phyloP scores from a whole-genome alignment of 1,140 invertebrate species.

The Belonocnema kinseyi region DNA sequence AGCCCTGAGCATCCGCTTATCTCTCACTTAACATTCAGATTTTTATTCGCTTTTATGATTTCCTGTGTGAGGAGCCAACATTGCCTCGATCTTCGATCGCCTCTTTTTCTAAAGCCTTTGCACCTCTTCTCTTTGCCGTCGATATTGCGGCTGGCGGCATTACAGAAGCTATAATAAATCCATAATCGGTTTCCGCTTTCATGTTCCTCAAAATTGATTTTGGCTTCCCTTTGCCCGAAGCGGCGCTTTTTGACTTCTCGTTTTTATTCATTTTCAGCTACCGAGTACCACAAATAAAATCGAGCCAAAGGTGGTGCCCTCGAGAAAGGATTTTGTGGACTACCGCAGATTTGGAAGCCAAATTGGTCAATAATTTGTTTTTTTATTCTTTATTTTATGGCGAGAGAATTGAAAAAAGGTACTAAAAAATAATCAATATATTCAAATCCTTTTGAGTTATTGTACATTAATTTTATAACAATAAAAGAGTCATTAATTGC shows the following conservation, averaged over 20 bases:
- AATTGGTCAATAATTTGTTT: too few relatives aligned
- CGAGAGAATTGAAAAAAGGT: too few relatives aligned
- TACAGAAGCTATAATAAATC: conserved; percentile 46
- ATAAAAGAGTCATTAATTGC: too few relatives aligned
- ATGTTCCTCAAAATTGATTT: conserved; percentile 7
- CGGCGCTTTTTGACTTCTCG: conserved; percentile 28
- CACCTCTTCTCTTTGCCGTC: conserved; percentile 40
- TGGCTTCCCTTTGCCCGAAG: not conserved
- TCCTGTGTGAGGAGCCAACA: conserved; percentile 51
- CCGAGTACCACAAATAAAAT: conserved; percentile 7
- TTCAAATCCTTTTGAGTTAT: too few relatives aligned
- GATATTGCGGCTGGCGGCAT: conserved; percentile 52
- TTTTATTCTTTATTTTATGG: too few relatives aligned
- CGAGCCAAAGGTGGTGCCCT: too few relatives aligned
- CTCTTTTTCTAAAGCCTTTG: conserved; percentile 44
- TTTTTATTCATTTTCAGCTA: not conserved
- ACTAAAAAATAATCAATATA: too few relatives aligned
- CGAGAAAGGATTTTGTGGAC: too few relatives aligned
- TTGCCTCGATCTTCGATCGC: conserved; percentile 57
- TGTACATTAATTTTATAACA: too few relatives aligned
- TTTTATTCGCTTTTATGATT: conserved; percentile 70
- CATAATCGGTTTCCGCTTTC: conserved; percentile 38
- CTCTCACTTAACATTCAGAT: conserved; percentile 60
- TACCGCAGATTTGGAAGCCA: too few relatives aligned
- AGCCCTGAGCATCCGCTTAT: conserved; percentile 51